phyloP scores from a whole-genome alignment of 2,888 invertebrate species.

The Stenichneumon culpator region DNA sequence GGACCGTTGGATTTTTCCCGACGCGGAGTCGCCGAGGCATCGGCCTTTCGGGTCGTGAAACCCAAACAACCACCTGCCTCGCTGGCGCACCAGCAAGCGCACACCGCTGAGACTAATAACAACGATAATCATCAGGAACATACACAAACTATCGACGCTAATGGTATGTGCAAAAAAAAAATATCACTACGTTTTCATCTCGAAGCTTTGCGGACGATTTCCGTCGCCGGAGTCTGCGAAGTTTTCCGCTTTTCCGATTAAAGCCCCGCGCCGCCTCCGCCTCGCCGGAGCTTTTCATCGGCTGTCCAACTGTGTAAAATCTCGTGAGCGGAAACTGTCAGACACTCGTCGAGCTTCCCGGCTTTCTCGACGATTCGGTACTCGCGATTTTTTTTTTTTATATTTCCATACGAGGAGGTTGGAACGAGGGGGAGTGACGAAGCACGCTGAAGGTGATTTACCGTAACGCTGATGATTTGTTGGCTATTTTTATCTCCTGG shows the following conservation, averaged over 20 bases:
- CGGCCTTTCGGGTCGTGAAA: slow-evolving; percentile 84
- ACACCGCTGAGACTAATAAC: slow-evolving; percentile 76
- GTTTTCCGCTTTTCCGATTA: not conserved
- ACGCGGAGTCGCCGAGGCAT: slow-evolving; percentile 83
- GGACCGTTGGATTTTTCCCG: slow-evolving; percentile 84
- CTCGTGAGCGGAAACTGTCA: slow-evolving; percentile 36
- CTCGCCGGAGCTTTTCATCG: slow-evolving; percentile 25
- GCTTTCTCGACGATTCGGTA: not conserved
- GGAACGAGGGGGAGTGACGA: not conserved
- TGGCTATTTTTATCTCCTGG: not conserved
- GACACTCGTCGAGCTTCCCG: slow-evolving; percentile 11
- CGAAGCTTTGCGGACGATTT: not conserved
- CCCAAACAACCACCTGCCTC: slow-evolving; percentile 80
- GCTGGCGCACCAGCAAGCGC: slow-evolving; percentile 77
- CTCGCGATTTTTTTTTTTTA: slow-evolving; percentile 46
- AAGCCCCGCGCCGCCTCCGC: not conserved
- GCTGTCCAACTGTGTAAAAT: slow-evolving; percentile 28
- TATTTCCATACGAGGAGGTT: not conserved
- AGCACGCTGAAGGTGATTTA: not conserved
- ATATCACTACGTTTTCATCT: not conserved
- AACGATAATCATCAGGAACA: slow-evolving; percentile 76
- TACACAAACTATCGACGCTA: slow-evolving; percentile 76
- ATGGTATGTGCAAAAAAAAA: slow-evolving; percentile 72
- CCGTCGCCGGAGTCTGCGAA: not conserved
- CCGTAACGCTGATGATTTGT: not conserved